Evolutionary conservation across 2,888 invertebrate genomes (phyloP), one percentile per base, ranked within the genome.

Genomic region (Macrosoma leucophasiata): DNA sequence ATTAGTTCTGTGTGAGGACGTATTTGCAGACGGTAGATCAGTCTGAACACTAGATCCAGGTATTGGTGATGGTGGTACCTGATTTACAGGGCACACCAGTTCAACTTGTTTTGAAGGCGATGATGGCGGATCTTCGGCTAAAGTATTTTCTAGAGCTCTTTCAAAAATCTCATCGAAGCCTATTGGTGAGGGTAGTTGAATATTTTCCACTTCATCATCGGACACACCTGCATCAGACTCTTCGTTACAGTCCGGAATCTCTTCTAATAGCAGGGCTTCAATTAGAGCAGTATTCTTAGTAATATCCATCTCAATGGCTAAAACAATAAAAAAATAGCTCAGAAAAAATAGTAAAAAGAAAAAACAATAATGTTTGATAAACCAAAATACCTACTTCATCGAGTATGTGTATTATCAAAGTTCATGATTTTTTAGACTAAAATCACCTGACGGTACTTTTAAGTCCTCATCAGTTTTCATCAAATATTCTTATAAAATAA

Each of bases 231-330:
- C 44, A 41, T 50, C 50, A 33, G 46, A 48, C 22, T 33, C 40
- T 37, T 44, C 43, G 41, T 37, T 9, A 27, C 48, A 48, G 33
- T 50, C 44, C 27, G 39, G 39, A 38, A 49, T 23, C 15, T 48
- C 48, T 48, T 48, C 45, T 33, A 48, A 36, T 30, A 50, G 21
- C 29, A 50, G 35, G 35, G 42, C 42, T 45, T 47, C 42, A 36
- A 46, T 41, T 17, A 46, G 43, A 36, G 40, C 46, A 29, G 37
- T 41, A 39, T 48, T 37, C 12, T 48, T 48, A 14, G 30, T 28
- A 41, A 44, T 39, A 39, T 43, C 33, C 43, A 43, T 38, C 32
- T 39, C 34, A 31, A 39, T 36, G 21, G 29, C 39, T 31, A 36
- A 36, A 39, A 39, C 29, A 34, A 41, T 32, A 33, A 38, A 29